Evolutionary conservation across 2,113 vertebrate species (phyloP).

Genomic region (Entelurus aequoreus): DNA sequence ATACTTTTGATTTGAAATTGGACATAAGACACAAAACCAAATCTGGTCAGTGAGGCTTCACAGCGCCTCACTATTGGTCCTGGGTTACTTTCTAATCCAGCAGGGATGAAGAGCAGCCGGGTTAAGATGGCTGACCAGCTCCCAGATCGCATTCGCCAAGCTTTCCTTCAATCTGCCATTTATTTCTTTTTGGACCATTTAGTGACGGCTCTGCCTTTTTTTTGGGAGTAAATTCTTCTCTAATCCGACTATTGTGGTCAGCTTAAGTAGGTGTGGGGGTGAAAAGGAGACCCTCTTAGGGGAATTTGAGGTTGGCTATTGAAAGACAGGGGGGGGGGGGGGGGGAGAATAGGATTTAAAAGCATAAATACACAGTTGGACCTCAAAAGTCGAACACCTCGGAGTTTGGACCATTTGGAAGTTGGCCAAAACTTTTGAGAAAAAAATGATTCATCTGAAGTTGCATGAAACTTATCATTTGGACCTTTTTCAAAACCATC

Average conservation of each 20-base stretch:
- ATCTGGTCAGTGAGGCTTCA: too few species aligned
- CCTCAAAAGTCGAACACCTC: too few species aligned
- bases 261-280: conserved; percentile 94
- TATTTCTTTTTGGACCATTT: conserved; percentile 58
- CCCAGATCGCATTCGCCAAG: conserved; percentile 87
- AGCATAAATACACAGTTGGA: conserved; percentile 43
- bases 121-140: conserved; percentile 86
- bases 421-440: too few species aligned
- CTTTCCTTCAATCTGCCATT: conserved; percentile 83
- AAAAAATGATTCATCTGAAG: too few species aligned
- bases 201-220: conserved; percentile 63
- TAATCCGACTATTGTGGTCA: conserved; percentile 97
- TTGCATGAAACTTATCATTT: too few species aligned
- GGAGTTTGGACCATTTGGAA: too few species aligned
- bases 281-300: conserved; percentile 88
- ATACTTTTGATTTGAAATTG: too few species aligned
- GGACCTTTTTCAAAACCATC: too few species aligned
- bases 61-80: too few species aligned
- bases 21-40: too few species aligned
- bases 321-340: conserved; percentile 66
- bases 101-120: conserved; percentile 81
- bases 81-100: too few species aligned
- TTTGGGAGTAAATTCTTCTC: conserved; percentile 90
- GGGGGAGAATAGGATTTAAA: conserved; percentile 68
- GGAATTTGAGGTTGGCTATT: conserved; percentile 68